phyloP scores from a whole-genome alignment of 1,140 invertebrate species.

The Holcopasites calliopsidis region DNA sequence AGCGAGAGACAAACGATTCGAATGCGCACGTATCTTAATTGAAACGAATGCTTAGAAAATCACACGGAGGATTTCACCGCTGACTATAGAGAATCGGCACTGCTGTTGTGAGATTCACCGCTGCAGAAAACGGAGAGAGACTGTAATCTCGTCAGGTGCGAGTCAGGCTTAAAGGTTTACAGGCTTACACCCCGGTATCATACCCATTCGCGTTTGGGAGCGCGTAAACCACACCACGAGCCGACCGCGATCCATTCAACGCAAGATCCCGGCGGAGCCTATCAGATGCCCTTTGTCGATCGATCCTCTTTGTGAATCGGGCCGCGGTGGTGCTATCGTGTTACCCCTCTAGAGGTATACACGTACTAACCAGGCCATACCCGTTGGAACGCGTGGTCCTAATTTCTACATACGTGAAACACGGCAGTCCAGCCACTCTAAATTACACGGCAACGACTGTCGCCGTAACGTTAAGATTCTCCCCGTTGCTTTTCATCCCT shows the following conservation, averaged over 20 bases:
- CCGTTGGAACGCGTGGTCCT: constrained; percentile 28
- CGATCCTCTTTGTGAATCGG: constrained; percentile 63
- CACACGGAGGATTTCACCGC: too few relatives aligned
- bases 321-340: constrained; percentile 56
- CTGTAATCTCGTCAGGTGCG: constrained; percentile 36
- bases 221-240: constrained; percentile 59
- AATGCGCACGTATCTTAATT: too few relatives aligned
- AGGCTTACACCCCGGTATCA: constrained; percentile 59
- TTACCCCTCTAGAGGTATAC: constrained; percentile 44
- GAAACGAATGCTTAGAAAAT: too few relatives aligned
- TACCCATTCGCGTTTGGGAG: constrained; percentile 53
- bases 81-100: too few relatives aligned
- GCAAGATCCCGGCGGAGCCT: constrained; percentile 51
- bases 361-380: constrained; percentile 14
- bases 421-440: constrained; percentile 38
- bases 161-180: constrained; percentile 53
- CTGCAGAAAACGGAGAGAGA: too few relatives aligned
- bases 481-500: too few relatives aligned
- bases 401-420: constrained; percentile 42
- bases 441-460: constrained; percentile 7
- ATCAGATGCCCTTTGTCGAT: constrained; percentile 67
- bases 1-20: too few relatives aligned
- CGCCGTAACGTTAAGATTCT: background rate
- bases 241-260: constrained; percentile 59
- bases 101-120: too few relatives aligned